These are phyloP conservation scores for Thermophis baileyi DNA, from an alignment of 2,113 vertebrate genomes.

Conservation along the genomic window DNA sequence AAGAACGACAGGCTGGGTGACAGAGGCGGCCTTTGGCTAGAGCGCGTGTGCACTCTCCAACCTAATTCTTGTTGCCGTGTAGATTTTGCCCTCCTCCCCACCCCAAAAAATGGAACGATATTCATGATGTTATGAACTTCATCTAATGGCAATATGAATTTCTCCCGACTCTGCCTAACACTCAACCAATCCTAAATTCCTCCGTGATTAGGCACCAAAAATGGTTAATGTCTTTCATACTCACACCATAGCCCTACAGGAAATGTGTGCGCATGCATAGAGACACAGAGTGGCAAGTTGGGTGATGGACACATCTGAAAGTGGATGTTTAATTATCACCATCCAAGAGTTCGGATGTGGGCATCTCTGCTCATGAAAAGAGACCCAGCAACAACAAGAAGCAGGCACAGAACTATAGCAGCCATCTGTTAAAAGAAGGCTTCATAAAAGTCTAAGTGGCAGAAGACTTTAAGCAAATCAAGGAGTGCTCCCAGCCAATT, in stretches of 20 bases:
- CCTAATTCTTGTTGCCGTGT: neutral
- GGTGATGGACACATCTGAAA: neutral
- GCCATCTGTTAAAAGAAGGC: neutral
- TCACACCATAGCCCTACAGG: neutral
- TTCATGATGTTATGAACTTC: neutral
- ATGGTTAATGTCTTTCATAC: neutral
- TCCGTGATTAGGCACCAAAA: neutral
- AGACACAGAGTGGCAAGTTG: neutral
- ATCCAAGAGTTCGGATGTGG: neutral
- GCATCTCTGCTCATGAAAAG: neutral
- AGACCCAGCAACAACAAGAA: neutral
- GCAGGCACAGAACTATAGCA: neutral
- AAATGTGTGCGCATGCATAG: neutral
- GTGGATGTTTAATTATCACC: neutral
- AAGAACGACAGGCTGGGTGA: neutral
- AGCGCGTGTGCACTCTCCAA: neutral
- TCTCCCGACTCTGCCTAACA: neutral
- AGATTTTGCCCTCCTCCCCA: neutral
- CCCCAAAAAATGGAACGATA: neutral
- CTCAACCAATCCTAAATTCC: neutral
- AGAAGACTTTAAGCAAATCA: neutral
- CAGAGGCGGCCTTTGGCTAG: neutral
- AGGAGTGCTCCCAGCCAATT: neutral
- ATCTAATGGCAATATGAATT: neutral
- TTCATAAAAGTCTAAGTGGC: neutral